Evolutionary conservation across 2,113 vertebrate genomes (phyloP).

Genomic region (Sclerurus mexicanus): DNA sequence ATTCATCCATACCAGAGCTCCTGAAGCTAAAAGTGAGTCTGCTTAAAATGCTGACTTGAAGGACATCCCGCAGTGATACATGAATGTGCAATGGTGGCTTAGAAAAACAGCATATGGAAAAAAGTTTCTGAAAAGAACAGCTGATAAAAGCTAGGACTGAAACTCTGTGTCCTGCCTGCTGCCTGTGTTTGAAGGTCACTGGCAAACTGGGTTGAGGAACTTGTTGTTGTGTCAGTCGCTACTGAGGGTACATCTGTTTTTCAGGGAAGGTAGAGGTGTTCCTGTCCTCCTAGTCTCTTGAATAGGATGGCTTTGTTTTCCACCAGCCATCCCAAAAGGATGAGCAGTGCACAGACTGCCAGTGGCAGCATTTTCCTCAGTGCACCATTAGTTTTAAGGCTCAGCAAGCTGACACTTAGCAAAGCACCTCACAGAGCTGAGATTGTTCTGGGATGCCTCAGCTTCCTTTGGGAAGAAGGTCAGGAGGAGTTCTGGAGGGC

Average conservation of each 20-base stretch:
- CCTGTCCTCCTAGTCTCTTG: background rate
- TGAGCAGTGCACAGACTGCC: background rate
- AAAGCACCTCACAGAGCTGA: background rate
- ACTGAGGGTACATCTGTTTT: accelerated
- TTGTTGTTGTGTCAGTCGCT: background rate
- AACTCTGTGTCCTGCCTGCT: background rate
- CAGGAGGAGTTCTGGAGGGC: background rate
- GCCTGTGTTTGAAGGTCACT: background rate
- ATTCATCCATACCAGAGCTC: constrained; percentile 66
- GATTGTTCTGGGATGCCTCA: background rate
- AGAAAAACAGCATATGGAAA: background rate
- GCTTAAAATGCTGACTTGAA: constrained; percentile 38
- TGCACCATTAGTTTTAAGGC: background rate
- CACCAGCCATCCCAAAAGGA: background rate
- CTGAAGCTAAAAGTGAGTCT: constrained; percentile 77
- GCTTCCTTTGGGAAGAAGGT: background rate
- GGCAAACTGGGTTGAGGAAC: background rate
- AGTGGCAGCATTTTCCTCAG: background rate
- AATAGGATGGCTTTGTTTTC: background rate
- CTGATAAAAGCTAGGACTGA: background rate
- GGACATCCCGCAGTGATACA: background rate
- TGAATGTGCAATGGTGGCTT: constrained; percentile 11
- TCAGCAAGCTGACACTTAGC: background rate
- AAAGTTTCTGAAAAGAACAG: background rate
- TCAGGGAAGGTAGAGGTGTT: background rate